A percentile compares a stretch with the other conserved stretches of the same genome.
phyloP scores from a whole-genome alignment of 2,888 invertebrate genomes.

The Lasioglossum vierecki region DNA sequence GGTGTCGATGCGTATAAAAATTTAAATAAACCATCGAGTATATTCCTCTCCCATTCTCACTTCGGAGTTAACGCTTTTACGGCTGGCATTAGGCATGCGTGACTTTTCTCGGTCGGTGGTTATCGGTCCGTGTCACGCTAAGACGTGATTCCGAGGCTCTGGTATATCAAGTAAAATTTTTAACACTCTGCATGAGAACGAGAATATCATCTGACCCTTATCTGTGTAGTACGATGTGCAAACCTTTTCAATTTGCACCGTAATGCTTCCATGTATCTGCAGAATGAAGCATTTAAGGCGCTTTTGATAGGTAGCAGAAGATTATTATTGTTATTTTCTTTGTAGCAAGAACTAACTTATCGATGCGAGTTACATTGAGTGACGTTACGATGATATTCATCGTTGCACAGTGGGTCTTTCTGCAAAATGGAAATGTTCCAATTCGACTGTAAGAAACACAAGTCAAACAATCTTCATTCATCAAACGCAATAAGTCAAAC shows the following conservation, averaged over 20 bases:
- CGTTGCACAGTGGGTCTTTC: too few relatives aligned
- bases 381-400: too few relatives aligned
- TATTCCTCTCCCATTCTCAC: not conserved
- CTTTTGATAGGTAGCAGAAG: not conserved
- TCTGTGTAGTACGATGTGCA: not conserved
- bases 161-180: not conserved
- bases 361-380: not conserved
- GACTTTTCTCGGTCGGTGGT: not conserved
- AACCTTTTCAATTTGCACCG: not conserved
- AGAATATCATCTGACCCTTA: not conserved
- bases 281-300: not conserved
- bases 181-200: not conserved
- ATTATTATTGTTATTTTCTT: not conserved
- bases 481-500: too few relatives aligned
- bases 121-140: not conserved
- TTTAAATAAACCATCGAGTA: too few relatives aligned
- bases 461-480: too few relatives aligned
- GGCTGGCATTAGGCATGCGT: not conserved
- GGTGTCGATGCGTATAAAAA: not conserved
- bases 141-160: not conserved
- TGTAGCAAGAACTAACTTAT: not conserved
- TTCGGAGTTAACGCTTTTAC: not conserved
- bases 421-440: not conserved
- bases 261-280: not conserved
- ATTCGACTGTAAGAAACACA: not conserved